A percentile compares a stretch with the other conserved stretches of the same genome.
Conservation (phyloP, 1,140 invertebrate genomes). For the Aphaenogaster floridana region DNA sequence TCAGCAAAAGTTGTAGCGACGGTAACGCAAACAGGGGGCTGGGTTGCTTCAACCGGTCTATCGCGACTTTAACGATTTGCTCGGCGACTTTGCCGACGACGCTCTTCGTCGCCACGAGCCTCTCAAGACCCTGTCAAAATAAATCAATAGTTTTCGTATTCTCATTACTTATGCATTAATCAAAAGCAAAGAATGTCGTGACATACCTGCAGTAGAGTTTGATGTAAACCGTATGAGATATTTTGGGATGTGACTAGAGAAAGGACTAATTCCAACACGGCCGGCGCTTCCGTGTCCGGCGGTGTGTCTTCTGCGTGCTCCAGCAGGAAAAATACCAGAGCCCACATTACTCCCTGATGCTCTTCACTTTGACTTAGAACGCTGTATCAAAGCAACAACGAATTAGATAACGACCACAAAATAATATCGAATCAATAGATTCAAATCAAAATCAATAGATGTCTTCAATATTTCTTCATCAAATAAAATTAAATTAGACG, state of each 20-base stretch:
- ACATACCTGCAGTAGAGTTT: conserved; percentile 86
- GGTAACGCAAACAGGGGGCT: conserved; percentile 90
- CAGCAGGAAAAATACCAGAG: conserved; percentile 90
- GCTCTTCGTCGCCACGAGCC: conserved; percentile 89
- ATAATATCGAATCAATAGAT: conserved; percentile 75
- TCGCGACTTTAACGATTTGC: conserved; percentile 91
- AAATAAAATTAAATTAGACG: conserved; percentile 16
- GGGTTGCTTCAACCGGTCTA: conserved; percentile 91
- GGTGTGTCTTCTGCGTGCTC: conserved; percentile 87
- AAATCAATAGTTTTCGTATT: not conserved
- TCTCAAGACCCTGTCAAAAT: conserved; percentile 90
- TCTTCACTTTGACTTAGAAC: conserved; percentile 88
- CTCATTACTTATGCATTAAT: not conserved
- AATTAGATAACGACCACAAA: conserved; percentile 72
- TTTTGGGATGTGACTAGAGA: conserved; percentile 81
- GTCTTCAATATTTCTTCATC: conserved; percentile 14
- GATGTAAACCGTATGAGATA: conserved; percentile 83
- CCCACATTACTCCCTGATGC: conserved; percentile 90
- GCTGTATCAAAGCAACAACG: conserved; percentile 71
- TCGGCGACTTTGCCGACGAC: conserved; percentile 89
- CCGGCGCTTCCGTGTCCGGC: conserved; percentile 83
- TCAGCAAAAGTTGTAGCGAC: conserved; percentile 91
- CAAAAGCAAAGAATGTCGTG: not conserved
- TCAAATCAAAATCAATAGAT: not conserved
- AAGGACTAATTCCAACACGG: conserved; percentile 84